Percentiles rank a stretch among this genome's conserved stretches.
phyloP scores from a whole-genome alignment of 2,113 vertebrate genomes.

The Tragelaphus buxtoni region DNA sequence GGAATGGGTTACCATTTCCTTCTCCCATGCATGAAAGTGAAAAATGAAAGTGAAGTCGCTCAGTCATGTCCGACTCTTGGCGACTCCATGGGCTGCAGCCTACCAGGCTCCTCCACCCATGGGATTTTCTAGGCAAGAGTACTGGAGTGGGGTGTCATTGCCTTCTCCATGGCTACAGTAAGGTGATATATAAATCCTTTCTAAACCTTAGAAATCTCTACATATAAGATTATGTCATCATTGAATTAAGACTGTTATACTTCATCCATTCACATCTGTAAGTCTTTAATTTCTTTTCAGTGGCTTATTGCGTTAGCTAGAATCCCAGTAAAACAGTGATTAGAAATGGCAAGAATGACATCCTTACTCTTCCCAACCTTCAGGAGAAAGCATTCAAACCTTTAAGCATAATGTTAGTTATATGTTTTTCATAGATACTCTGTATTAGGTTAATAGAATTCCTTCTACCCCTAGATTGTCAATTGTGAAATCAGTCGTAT shows the following conservation, averaged over 20 bases:
- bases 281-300: neutral
- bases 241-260: neutral
- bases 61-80: accelerated
- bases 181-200: neutral
- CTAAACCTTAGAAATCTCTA: neutral
- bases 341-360: neutral
- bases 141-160: neutral
- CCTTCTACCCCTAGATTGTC: neutral
- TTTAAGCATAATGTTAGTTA: neutral
- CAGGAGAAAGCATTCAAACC: neutral
- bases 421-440: neutral
- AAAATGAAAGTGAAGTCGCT: no score
- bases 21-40: neutral
- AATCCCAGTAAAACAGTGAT: neutral
- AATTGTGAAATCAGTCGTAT: neutral
- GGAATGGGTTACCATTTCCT: neutral
- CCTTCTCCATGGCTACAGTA: neutral
- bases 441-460: neutral
- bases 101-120: neutral
- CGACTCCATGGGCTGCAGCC: neutral
- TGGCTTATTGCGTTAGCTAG: no score
- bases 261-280: neutral
- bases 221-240: neutral
- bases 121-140: neutral
- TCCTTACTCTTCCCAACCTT: neutral